A percentile compares a stretch with the other conserved stretches of the same genome.
Evolutionary conservation across 1,140 invertebrate species (phyloP).

Genomic region (Reticulitermes speratus): DNA sequence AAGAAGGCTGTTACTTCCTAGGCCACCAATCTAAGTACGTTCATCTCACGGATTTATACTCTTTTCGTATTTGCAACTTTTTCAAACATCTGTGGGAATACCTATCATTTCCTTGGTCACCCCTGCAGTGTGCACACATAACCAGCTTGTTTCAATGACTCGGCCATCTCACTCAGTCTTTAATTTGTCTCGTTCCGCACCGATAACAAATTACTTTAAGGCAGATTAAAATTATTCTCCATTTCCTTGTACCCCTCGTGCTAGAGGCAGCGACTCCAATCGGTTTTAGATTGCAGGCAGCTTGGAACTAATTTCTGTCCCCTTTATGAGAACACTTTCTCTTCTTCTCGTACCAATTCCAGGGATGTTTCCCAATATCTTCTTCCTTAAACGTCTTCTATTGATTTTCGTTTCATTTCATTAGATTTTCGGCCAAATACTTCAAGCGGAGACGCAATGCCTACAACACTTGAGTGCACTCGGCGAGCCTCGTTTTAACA

Average conservation of each 20-base stretch:
- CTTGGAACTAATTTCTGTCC: slow-evolving; percentile 13
- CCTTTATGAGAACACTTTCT: background rate
- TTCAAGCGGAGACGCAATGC: background rate
- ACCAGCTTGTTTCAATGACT: background rate
- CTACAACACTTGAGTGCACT: too few species aligned
- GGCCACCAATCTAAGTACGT: too few species aligned
- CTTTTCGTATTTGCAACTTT: too few species aligned
- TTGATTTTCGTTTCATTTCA: slow-evolving; percentile 1
- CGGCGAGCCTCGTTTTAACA: too few species aligned
- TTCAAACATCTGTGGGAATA: too few species aligned
- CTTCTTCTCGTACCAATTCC: background rate
- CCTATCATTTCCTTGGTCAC: background rate
- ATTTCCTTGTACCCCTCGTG: background rate
- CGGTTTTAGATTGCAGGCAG: slow-evolving; percentile 17
- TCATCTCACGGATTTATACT: too few species aligned
- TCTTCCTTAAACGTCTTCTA: slow-evolving; percentile 15
- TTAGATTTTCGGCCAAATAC: background rate
- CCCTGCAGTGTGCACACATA: background rate
- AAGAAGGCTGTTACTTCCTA: too few species aligned
- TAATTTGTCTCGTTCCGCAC: background rate
- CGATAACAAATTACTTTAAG: background rate
- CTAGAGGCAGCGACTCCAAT: background rate
- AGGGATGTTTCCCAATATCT: background rate
- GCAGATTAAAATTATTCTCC: slow-evolving; percentile 15
- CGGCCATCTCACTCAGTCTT: background rate